Conservation (phyloP, 1,140 invertebrate species). For the Polyergus mexicanus region DNA sequence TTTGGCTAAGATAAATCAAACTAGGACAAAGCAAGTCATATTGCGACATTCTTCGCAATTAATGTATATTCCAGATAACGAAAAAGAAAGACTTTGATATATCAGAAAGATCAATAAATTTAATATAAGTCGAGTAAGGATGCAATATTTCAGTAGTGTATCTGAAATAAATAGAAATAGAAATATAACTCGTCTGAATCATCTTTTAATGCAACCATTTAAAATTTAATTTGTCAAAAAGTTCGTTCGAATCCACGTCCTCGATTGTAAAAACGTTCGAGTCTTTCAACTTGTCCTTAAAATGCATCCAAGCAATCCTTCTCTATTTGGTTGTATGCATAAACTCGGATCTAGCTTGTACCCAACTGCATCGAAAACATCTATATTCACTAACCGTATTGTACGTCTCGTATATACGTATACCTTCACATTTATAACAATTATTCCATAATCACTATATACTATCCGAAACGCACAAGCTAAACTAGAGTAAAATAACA, state of each 20-base stretch:
- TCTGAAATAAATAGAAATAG: not conserved
- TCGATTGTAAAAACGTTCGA: slow-evolving; percentile 23
- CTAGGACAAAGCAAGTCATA: not conserved
- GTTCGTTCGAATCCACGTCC: slow-evolving; percentile 25
- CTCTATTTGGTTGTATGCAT: not conserved
- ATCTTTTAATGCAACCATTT: not conserved
- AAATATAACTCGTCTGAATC: not conserved
- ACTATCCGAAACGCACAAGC: not conserved
- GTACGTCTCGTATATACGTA: not conserved
- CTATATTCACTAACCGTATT: slow-evolving; percentile 6
- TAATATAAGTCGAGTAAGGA: not conserved
- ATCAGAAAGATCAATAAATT: not conserved
- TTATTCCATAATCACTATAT: slow-evolving; percentile 1
- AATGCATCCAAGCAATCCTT: slow-evolving; percentile 30
- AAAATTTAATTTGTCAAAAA: slow-evolving; percentile 42
- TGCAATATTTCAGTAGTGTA: too few relatives aligned
- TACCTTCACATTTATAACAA: slow-evolving; percentile 21
- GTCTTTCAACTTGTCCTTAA: slow-evolving; percentile 33
- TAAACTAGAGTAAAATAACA: not conserved
- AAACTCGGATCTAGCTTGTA: slow-evolving; percentile 33
- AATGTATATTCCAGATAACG: not conserved
- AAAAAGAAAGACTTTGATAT: not conserved
- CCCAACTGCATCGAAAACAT: slow-evolving; percentile 35
- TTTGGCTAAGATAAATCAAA: not conserved
- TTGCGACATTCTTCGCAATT: not conserved